Conservation (phyloP, 2,888 invertebrate genomes). For the Allophyes oxyacanthae region DNA sequence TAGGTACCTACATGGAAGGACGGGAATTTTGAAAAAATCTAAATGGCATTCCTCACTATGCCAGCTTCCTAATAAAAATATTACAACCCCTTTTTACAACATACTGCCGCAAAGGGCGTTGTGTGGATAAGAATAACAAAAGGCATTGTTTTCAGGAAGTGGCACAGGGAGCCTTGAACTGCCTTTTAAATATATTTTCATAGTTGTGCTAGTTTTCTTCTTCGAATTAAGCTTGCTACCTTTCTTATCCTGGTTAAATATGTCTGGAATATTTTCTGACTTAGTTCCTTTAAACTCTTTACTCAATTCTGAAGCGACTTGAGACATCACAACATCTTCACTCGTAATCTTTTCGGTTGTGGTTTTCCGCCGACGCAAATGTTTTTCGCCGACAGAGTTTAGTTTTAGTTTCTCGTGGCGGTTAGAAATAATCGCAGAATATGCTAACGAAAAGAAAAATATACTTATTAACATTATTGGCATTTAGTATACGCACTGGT, state of each 20-base stretch:
- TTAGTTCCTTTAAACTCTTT: constrained; percentile 50
- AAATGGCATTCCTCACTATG: too few relatives aligned
- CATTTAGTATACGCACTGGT: not conserved
- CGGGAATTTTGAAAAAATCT: too few relatives aligned
- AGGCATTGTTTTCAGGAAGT: constrained; percentile 72
- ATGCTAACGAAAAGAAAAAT: constrained; percentile 22
- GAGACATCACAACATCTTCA: constrained; percentile 27
- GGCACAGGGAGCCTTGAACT: constrained; percentile 70
- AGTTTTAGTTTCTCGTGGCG: constrained; percentile 8
- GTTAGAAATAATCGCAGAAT: not conserved
- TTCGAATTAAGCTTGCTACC: not conserved
- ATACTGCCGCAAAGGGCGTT: constrained; percentile 67
- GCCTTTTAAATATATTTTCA: constrained; percentile 64
- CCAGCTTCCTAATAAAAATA: too few relatives aligned
- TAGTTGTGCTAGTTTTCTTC: constrained; percentile 32
- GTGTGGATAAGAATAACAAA: constrained; percentile 70
- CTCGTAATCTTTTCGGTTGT: constrained; percentile 1
- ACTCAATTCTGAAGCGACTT: constrained; percentile 58
- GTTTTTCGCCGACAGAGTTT: not conserved
- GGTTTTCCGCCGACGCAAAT: constrained; percentile 5
- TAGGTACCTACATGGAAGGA: too few relatives aligned
- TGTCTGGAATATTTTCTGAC: constrained; percentile 1
- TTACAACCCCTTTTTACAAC: constrained; percentile 26
- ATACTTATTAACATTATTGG: constrained; percentile 2
- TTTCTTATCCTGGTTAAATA: not conserved